Conservation (phyloP, 1,140 invertebrate species). For the Harlomillsia oculata region DNA sequence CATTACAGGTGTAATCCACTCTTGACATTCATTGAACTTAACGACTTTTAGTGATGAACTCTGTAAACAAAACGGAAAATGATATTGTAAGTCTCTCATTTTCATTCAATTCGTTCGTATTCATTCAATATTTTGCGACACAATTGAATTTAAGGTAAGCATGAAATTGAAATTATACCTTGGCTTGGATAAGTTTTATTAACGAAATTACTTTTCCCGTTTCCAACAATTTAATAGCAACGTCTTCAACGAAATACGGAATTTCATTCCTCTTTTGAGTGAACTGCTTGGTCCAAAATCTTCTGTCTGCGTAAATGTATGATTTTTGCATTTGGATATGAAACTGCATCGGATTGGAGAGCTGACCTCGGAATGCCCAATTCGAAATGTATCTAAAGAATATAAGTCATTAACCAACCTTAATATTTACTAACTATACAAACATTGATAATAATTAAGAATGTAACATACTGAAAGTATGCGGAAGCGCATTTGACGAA, state of each 20-base stretch:
- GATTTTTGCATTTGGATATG: slow-evolving; percentile 15
- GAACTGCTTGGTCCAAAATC: slow-evolving; percentile 33
- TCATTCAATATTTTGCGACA: too few species aligned
- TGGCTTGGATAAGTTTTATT: not conserved
- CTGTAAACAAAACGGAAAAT: too few species aligned
- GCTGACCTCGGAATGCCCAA: slow-evolving; percentile 31
- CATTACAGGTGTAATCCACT: too few species aligned
- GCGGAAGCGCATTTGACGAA: slow-evolving; percentile 19
- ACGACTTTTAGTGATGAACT: too few species aligned
- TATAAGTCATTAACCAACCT: too few species aligned
- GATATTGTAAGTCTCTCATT: too few species aligned
- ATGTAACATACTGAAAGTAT: slow-evolving; percentile 19
- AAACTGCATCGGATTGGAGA: slow-evolving; percentile 19
- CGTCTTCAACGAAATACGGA: slow-evolving; percentile 23
- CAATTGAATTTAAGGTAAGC: too few species aligned
- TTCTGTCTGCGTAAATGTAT: slow-evolving; percentile 10
- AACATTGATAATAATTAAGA: not conserved
- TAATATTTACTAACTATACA: not conserved
- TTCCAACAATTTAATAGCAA: slow-evolving; percentile 23
- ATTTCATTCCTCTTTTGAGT: slow-evolving; percentile 14
- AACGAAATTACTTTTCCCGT: slow-evolving; percentile 23
- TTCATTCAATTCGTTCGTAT: too few species aligned
- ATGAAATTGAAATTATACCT: too few species aligned
- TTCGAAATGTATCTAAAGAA: slow-evolving; percentile 29
- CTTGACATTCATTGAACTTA: too few species aligned